Evolutionary conservation across 1,140 invertebrate species (phyloP).

Genomic region (Pseudomyrmex dendroicus): DNA sequence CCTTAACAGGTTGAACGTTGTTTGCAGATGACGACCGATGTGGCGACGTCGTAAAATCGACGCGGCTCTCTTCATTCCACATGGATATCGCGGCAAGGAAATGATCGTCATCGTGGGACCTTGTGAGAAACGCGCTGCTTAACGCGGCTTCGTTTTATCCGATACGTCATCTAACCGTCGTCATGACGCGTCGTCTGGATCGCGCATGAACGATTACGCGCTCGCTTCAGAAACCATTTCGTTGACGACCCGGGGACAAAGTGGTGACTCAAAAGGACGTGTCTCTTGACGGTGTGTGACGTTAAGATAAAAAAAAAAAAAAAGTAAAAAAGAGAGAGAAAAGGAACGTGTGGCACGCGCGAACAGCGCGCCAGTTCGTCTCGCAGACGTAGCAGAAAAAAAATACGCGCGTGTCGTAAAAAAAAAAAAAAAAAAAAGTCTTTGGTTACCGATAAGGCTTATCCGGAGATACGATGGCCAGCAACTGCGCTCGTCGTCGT

Average conservation of each 20-base stretch:
- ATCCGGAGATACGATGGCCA: slow-evolving; percentile 74
- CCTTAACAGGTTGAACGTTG: slow-evolving; percentile 55
- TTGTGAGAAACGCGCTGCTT: slow-evolving; percentile 31
- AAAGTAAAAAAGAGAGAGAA: background rate
- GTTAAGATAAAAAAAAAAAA: background rate
- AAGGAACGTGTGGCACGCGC: background rate
- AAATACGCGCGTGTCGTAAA: background rate
- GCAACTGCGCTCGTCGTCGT: slow-evolving; percentile 57
- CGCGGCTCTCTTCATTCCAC: slow-evolving; percentile 47
- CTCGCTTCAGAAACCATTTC: background rate
- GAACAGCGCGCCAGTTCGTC: background rate
- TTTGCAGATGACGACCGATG: slow-evolving; percentile 70
- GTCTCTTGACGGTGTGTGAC: background rate
- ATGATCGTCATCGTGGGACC: slow-evolving; percentile 32
- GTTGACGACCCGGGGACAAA: slow-evolving; percentile 13
- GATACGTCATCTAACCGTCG: slow-evolving; percentile 1
- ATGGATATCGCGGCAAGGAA: slow-evolving; percentile 29
- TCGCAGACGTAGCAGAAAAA: background rate
- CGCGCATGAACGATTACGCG: slow-evolving; percentile 49
- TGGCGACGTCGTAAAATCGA: slow-evolving; percentile 66
- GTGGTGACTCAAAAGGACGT: slow-evolving; percentile 10
- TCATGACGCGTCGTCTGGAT: slow-evolving; percentile 33
- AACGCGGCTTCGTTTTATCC: slow-evolving; percentile 18
- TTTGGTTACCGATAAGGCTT: slow-evolving; percentile 74
- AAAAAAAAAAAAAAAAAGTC: slow-evolving; percentile 3